Percentiles rank a stretch among this genome's conserved stretches.
These are phyloP conservation scores for Saguinus imperator DNA, from an alignment of 2,113 vertebrate species.

Conservation along the genomic window DNA sequence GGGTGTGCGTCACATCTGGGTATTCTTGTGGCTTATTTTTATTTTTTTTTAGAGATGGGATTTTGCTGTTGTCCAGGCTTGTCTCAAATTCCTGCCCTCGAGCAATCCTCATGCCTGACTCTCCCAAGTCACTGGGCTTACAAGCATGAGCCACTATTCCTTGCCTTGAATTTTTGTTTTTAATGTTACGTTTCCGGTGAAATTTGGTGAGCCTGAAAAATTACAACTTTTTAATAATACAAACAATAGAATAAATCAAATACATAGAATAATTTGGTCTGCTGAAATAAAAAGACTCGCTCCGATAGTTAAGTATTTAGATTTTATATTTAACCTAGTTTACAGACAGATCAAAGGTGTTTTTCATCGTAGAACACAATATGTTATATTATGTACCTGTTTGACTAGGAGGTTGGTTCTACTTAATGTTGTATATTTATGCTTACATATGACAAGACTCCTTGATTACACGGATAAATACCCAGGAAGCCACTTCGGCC, in stretches of 20 bases:
- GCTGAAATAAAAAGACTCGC: background rate
- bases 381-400: background rate
- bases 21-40: no score
- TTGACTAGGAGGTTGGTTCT: background rate
- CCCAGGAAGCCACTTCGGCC: fast-evolving
- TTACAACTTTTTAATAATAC: background rate
- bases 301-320: background rate
- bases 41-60: no score
- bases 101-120: no score
- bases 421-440: background rate
- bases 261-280: background rate
- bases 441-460: background rate
- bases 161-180: no score
- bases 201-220: background rate
- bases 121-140: no score
- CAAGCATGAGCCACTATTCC: no score
- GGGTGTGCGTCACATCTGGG: no score
- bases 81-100: no score
- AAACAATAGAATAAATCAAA: background rate
- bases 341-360: background rate
- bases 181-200: no score
- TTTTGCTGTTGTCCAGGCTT: no score
- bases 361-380: background rate
- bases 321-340: background rate
- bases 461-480: background rate